Base-by-base conservation (phyloP, 2,113 vertebrate species). In the Peromyscus leucopus region DNA sequence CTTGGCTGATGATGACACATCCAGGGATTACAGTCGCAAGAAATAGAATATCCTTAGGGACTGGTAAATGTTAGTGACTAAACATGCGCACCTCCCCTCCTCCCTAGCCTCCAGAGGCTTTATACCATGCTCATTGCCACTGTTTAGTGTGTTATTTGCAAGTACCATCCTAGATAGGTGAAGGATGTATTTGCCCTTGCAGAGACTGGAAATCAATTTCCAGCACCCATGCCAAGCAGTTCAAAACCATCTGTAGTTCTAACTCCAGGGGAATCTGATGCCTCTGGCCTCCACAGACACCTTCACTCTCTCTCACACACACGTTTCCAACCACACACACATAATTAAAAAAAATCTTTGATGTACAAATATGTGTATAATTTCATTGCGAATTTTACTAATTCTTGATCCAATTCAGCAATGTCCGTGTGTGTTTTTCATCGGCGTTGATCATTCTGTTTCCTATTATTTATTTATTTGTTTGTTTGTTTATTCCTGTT, bases 131-230 rank as follows among this genome's bases (percentile, higher is more conserved):
- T 96, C 76, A 65, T 61, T 90, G 42, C 59, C 90, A 75, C 26
- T 28, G 93, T 92, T 93, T 90, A 80, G 94, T 94, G 79, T 55
- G 42, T 46, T 92, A 26, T 96, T 95, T 93, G 80, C 57, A 92
- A 89, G 71, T 59, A 51, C 71, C 55, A 92, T 51, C 33, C 59
- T 90, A 83, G 55, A 65, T 51, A 90, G 55, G 31, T 65, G 69
- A 93, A 94, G 65, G 57, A 65, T 92, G 15, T 51, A 74, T 10
- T 51, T 88, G 61, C 8, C 67, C 39, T 91, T 83, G 57, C 17
- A 83, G 12, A 26, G 83, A 46, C 39, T 46, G 59, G 39, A 63
- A 33, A 46, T 85, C 63, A 48, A 46, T 85, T 46, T 28, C 42
- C 42, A 85, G 39, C 83, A 85, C 61, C 28, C 61, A 85, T 33